Conservation (phyloP, 2,113 vertebrate genomes). For the Stomatorhinus ivindoensis region DNA sequence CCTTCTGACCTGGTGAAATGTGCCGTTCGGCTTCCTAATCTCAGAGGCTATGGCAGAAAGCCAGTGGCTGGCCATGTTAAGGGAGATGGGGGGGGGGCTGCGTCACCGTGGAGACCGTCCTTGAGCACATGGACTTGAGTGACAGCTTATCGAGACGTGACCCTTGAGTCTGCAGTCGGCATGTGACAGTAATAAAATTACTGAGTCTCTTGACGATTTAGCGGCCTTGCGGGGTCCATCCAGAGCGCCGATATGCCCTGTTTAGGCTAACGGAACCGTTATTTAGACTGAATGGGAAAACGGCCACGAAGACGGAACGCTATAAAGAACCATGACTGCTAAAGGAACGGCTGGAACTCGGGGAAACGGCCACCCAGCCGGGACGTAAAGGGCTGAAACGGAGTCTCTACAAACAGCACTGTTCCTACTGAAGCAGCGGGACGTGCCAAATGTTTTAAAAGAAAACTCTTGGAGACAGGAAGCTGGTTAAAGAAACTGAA, state of each 20-base stretch:
- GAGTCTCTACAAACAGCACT: not conserved
- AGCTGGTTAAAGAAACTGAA: conserved; percentile 22
- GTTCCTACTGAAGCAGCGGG: not conserved
- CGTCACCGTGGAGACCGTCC: not conserved
- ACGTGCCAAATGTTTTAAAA: conserved; percentile 23
- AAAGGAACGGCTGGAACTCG: not conserved
- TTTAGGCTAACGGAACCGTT: not conserved
- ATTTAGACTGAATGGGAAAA: not conserved
- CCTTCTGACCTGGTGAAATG: not conserved
- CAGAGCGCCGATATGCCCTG: not conserved
- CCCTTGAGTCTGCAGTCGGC: not conserved
- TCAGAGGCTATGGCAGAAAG: not conserved
- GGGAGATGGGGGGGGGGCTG: not conserved
- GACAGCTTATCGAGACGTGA: not conserved
- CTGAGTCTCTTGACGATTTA: not conserved
- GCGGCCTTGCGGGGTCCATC: not conserved
- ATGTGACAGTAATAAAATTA: not conserved
- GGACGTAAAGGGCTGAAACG: not conserved
- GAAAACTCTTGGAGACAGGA: conserved; percentile 31
- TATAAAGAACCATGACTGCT: not conserved
- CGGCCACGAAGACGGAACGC: not conserved
- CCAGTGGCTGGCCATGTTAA: not conserved
- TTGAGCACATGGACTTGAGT: not conserved
- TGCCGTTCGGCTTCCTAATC: not conserved
- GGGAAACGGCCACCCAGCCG: conserved; percentile 4